These are phyloP conservation scores for Lepilemur ruficaudatus DNA, from an alignment of 2,797 vertebrate genomes.

Conservation along the genomic window DNA sequence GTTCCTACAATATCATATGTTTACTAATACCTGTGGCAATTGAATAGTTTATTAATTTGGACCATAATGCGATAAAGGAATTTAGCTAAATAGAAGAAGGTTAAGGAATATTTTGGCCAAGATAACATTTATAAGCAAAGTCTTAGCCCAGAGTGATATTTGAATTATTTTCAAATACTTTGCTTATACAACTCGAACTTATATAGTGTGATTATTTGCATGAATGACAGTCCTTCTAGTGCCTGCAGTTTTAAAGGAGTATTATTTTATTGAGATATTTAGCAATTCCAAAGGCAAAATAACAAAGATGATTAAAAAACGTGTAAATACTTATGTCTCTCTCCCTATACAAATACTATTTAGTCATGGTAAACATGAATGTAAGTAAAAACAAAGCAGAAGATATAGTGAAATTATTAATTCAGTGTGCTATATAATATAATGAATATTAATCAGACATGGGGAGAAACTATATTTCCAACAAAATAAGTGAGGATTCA, in stretches of 20 bases:
- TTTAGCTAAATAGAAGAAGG: conserved; percentile 81
- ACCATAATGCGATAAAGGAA: conserved; percentile 72
- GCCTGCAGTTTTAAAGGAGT: conserved; percentile 93
- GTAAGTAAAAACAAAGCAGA: conserved; percentile 41
- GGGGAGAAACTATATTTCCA: background rate
- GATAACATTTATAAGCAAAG: conserved; percentile 90
- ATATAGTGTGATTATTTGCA: conserved; percentile 98
- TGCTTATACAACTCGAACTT: conserved; percentile 96
- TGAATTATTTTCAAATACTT: conserved; percentile 99
- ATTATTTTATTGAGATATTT: conserved; percentile 93
- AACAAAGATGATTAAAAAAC: conserved; percentile 77
- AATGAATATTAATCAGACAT: background rate
- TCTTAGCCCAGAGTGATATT: conserved; percentile 95
- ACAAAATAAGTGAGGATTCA: background rate
- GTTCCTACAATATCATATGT: conserved; percentile 61
- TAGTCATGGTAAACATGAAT: conserved; percentile 37
- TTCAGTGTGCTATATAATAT: background rate
- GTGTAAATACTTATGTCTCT: conserved; percentile 86
- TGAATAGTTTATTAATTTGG: conserved; percentile 77
- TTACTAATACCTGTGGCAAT: conserved; percentile 81
- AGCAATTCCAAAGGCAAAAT: conserved; percentile 86
- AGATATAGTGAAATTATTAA: background rate
- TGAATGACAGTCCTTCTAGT: conserved; percentile 96
- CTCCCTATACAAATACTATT: background rate
- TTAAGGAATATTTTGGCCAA: conserved; percentile 88